phyloP scores from a whole-genome alignment of 1,140 invertebrate species.

The Cryptotermes secundus region DNA sequence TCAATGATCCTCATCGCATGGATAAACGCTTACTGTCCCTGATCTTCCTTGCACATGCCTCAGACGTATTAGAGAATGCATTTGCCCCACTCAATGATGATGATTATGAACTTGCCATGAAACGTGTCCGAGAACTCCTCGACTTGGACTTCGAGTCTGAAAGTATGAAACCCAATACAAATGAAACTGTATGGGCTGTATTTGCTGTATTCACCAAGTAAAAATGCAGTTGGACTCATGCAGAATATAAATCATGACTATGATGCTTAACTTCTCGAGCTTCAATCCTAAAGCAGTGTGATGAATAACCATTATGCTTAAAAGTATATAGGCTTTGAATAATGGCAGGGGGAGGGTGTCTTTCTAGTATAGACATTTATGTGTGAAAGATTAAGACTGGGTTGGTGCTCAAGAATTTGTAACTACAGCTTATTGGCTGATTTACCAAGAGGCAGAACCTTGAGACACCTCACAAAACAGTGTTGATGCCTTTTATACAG shows the following conservation, averaged over 20 bases:
- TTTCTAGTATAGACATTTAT: not conserved
- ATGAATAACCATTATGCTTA: not conserved
- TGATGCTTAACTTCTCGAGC: not conserved
- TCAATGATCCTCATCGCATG: slow-evolving; percentile 97
- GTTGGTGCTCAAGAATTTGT: not conserved
- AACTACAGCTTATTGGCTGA: not conserved
- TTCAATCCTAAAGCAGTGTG: not conserved
- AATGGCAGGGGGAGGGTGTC: not conserved
- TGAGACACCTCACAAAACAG: not conserved
- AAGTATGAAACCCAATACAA: slow-evolving; percentile 79
- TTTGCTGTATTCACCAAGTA: slow-evolving; percentile 98
- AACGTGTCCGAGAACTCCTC: slow-evolving; percentile 89
- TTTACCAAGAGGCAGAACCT: not conserved
- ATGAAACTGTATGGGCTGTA: slow-evolving; percentile 97
- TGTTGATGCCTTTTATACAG: not conserved
- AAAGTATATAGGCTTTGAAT: not conserved
- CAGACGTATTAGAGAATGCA: slow-evolving; percentile 99
- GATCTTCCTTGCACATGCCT: slow-evolving; percentile 94
- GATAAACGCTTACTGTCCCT: slow-evolving; percentile 91
- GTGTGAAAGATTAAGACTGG: not conserved
- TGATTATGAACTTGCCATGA: slow-evolving; percentile 98
- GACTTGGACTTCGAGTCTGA: slow-evolving; percentile 97
- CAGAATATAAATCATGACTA: no score
- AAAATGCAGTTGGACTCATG: slow-evolving; percentile 36
- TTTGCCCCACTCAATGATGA: slow-evolving; percentile 97